Percentiles rank a stretch among this genome's conserved stretches.
These are phyloP conservation scores for Leucoraja ocellata DNA, from an alignment of 2,797 vertebrate species.

Conservation along the genomic window DNA sequence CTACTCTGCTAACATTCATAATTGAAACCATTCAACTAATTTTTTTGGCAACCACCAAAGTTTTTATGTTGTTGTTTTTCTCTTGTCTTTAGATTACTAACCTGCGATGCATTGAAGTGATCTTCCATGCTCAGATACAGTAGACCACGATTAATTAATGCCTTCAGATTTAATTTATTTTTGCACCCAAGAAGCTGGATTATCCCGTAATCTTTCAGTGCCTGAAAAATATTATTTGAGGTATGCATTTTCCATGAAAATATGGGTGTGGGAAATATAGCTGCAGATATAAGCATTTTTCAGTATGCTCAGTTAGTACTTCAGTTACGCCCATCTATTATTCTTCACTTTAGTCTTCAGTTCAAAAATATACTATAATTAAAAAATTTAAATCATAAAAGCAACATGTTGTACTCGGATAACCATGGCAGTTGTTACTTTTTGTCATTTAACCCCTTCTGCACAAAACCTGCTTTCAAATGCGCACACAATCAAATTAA, in stretches of 20 bases:
- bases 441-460: too few relatives aligned
- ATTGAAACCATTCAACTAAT: too few relatives aligned
- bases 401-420: too few relatives aligned
- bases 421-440: too few relatives aligned
- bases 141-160: conserved; percentile 61
- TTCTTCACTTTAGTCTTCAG: too few relatives aligned
- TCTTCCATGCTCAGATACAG: conserved; percentile 56
- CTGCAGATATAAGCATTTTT: neutral
- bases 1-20: too few relatives aligned
- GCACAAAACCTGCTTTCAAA: too few relatives aligned
- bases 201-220: conserved; percentile 62
- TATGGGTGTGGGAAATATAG: too few relatives aligned
- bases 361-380: too few relatives aligned
- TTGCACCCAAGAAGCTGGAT: conserved; percentile 56
- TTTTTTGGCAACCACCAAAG: neutral
- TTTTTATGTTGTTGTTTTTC: neutral
- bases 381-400: too few relatives aligned
- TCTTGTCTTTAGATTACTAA: conserved; percentile 43
- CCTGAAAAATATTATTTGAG: conserved; percentile 48
- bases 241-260: neutral
- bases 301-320: neutral
- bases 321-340: too few relatives aligned
- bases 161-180: conserved; percentile 54
- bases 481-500: too few relatives aligned
- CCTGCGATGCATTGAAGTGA: conserved; percentile 57